Evolutionary conservation across 92 coral and sea anemone genomes (phyloP), one percentile per base, ranked within the genome.

Genomic region (Hydrozoanthus gracilis): DNA sequence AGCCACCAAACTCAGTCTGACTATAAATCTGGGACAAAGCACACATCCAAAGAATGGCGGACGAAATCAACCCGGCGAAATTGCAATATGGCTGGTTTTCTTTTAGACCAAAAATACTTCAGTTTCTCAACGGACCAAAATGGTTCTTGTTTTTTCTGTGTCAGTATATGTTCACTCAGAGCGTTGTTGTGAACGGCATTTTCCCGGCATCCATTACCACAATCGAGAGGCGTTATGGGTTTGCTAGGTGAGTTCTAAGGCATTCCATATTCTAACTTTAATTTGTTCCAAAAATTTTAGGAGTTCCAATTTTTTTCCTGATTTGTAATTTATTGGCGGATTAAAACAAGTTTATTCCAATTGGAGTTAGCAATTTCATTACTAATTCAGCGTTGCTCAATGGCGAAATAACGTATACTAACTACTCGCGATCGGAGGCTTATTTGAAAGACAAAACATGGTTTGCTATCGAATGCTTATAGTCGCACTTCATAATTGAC

Each of bases 141-240:
- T 95, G 98, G 94, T 91, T 95, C 61, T 84, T 95, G 74, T 79
- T 92, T 45, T 95, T 94, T 75, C 78, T 93, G 51, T 89, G 95
- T 60, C 90, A 82, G 87, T 95, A 89, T 71, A 83, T 88, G 88
- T 92, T 95, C 67, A 88, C 94, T 6, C 93, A 92, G 58, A 92
- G 98, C 54, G 91, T 95, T 12, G 93, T 94, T 0, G 91, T 92
- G 3, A 94, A 94, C 79, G 98, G 98, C 3, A 91, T 93, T 12
- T 95, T 87, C 77, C 94, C 98, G 12, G 98, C 93, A 2, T 91
- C 97, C 9, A 93, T 94, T 6, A 92, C 93, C 73, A 94, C 98
- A 20, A 92, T 94, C 14, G 98, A 95, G 90, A 92, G 87, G 79
- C 92, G 98, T 27, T 95, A 90, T 80, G 98, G 95, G 51, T 91